Base-by-base conservation (phyloP, 2,888 invertebrate species). In the Coremacera marginata region DNA sequence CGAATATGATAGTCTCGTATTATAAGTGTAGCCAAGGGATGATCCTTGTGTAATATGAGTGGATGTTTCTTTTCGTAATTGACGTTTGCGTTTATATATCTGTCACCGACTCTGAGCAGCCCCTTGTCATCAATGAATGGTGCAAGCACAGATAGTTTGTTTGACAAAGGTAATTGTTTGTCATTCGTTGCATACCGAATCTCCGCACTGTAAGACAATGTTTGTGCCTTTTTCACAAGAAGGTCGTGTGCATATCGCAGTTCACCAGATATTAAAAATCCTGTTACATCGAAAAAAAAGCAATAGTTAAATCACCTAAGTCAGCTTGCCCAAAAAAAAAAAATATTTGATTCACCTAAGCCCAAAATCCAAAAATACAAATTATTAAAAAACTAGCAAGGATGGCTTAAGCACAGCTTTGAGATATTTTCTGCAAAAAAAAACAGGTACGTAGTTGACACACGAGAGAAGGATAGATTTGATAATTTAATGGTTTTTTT, bases 21-120 rank as follows among this genome's bases (percentile, higher is more conserved):
- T 5, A 81, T 75, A 0, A 81, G 70, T 3, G 22, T 14, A 0
- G 79, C 75, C 0, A 81, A 49, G 5, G 44, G 76, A 60, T 78
- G 77, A 62, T 77, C 44, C n/a, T 79, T 82, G 31, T 76, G 55
- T 5, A 80, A 31, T 16, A 82, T 81, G 8, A 80, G 27, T 8
- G 79, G 80, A 75, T 82, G 79, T 55, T 80, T 80, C 19, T 79
- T 78, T 49, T 78, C 74, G 44, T 79, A 81, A 1, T 65, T 71
- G 8, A 81, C 65, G 7, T 57, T 44, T 9, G 80, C 77, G 19
- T 82, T 81, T 4, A 75, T 52, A 7, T 80, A 49, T 73, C 82
- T 78, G 5, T 80, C 79, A 25, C 81, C 81, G 16, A 80, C 80
- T 34, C 80, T 77, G 14, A 82, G n/a, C 1, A 80, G n/a, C 3